Percentiles rank a stretch among this genome's conserved stretches.
Evolutionary conservation across 2,888 invertebrate species (phyloP).

Genomic region (Adelphocoris suturalis): DNA sequence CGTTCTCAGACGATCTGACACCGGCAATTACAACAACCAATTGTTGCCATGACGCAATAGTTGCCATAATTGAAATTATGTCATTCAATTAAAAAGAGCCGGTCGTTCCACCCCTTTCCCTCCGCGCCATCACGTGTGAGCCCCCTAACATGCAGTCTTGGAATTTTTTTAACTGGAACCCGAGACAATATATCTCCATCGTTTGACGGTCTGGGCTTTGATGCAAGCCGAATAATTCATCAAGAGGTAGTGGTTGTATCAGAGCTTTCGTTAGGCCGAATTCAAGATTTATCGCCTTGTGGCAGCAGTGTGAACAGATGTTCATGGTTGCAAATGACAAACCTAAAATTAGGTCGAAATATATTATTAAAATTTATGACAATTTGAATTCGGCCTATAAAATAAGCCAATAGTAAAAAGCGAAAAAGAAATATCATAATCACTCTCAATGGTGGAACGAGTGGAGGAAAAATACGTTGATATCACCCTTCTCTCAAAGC

Average conservation of each 20-base stretch:
- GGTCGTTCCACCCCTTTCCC: neutral
- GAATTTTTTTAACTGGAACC: slow-evolving; percentile 14
- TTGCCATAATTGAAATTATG: slow-evolving; percentile 72
- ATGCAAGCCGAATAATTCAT: neutral
- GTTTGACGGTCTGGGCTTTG: neutral
- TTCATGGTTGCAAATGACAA: too few species aligned
- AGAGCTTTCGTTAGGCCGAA: neutral
- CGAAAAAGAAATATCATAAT: too few species aligned
- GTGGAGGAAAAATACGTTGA: too few species aligned
- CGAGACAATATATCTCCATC: slow-evolving; percentile 1
- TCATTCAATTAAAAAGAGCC: slow-evolving; percentile 69
- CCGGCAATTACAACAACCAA: slow-evolving; percentile 68
- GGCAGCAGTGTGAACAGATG: too few species aligned
- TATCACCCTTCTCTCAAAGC: too few species aligned
- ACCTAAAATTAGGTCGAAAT: too few species aligned
- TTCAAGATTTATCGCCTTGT: neutral
- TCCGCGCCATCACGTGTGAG: neutral
- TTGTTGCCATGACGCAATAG: slow-evolving; percentile 70
- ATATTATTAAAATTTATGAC: too few species aligned
- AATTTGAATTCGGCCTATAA: too few species aligned
- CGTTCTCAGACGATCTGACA: slow-evolving; percentile 50
- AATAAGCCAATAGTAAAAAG: too few species aligned
- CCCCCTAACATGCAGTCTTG: neutral
- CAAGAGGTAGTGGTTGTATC: neutral
- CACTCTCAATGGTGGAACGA: too few species aligned